Base-by-base conservation (phyloP, 2,797 vertebrate genomes). In the Spinus olivaceus region DNA sequence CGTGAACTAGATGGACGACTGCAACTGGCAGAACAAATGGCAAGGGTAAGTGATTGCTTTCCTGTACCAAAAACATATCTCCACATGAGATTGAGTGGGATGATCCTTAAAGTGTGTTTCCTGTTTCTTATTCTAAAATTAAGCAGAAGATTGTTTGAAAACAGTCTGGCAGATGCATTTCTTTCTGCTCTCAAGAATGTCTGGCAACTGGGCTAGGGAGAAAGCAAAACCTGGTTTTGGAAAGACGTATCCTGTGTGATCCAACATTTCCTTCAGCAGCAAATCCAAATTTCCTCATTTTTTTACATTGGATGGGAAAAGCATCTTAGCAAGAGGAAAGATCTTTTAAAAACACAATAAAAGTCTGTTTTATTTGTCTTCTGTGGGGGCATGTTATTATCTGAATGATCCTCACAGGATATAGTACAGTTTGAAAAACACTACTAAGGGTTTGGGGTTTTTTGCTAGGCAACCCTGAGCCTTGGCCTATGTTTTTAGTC, bases 1-100 rank as follows among this genome's bases (percentile, higher is more conserved):
- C 98, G 99, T 85, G 99, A 99, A 92, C 98, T 99, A 86, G 99
- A 99, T 51, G 99, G 99, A 23, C 98, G 99, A 35, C 95, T 99
- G 20, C 99, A 99, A 39, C 59, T 99, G 96, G 99, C 99, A 5
- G 99, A 99, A 60, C 98, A 98, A 97, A 98, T 99, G 92, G 98
- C 98, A 83, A 98, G 98, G 98, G 99, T 99, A 97, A 97, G 97
- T 47, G 19, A 3, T 35, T 70, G 33, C 39, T 84, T 92, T 84
- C 19, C 19, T 37, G 17, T 65, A 72, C 33, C 53, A 46, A 50
- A 76, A 80, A 1, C 11, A 1, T 51, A 8, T 57, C 37, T 33
- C 69, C 9, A 4, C 12, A 8, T 25, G 14, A 77, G 39, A 30
- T 17, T 44, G 46, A 30, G 12, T 69, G 21, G 33, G 25, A 41